Conservation (phyloP, 2,113 vertebrate genomes). For the Chunga burmeisteri region DNA sequence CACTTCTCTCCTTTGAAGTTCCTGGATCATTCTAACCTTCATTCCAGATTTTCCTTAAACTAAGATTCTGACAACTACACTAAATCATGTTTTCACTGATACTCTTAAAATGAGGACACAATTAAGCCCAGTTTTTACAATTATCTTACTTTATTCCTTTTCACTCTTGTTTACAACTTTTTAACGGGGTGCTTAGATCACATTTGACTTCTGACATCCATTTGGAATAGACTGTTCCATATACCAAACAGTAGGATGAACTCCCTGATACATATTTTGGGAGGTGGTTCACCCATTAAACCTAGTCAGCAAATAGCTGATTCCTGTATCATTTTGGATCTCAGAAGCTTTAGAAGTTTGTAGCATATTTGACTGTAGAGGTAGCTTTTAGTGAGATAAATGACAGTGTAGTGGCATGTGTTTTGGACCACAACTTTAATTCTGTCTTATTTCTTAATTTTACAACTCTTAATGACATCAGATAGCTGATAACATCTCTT, state of each 20-base stretch:
- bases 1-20: background rate
- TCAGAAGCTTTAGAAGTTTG: background rate
- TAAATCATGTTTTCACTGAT: background rate
- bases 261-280: background rate
- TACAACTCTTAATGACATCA: background rate
- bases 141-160: background rate
- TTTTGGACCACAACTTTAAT: background rate
- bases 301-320: background rate
- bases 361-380: background rate
- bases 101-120: background rate
- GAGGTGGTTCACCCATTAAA: background rate
- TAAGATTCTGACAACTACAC: background rate
- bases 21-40: background rate
- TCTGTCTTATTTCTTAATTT: background rate
- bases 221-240: background rate
- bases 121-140: background rate
- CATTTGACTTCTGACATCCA: background rate
- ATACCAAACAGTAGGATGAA: background rate
- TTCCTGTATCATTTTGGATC: background rate
- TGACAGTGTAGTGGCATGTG: background rate
- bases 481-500: background rate
- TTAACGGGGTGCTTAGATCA: background rate
- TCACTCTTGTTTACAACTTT: background rate
- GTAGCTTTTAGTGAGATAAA: background rate
- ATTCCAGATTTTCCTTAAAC: background rate